These are phyloP conservation scores for Alouatta palliata DNA, from an alignment of 2,113 vertebrate species.

Conservation along the genomic window DNA sequence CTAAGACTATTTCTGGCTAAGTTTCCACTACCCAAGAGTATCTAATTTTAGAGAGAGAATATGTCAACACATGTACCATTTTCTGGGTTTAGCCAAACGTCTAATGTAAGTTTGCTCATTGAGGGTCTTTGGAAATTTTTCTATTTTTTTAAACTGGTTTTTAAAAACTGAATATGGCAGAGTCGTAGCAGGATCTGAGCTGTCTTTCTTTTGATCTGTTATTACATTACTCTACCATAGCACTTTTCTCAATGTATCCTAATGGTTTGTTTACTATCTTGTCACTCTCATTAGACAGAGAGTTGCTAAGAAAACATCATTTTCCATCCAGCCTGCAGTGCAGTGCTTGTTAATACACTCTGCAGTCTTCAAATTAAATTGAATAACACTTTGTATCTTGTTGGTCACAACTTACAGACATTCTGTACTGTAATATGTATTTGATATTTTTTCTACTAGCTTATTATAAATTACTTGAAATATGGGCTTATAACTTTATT, in stretches of 20 bases:
- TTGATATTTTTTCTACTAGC: not conserved
- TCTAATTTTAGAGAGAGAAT: not conserved
- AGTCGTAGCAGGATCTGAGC: not conserved
- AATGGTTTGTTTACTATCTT: slow-evolving; percentile 46
- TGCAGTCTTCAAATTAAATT: slow-evolving; percentile 29
- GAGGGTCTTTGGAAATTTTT: not conserved
- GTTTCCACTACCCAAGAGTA: not conserved
- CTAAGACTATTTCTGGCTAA: not conserved
- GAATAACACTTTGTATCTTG: not conserved
- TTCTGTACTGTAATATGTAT: not conserved
- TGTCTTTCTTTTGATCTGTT: not conserved
- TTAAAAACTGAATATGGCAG: not conserved
- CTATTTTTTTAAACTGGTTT: not conserved
- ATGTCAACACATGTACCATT: not conserved
- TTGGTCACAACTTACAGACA: not conserved
- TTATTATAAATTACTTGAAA: not conserved
- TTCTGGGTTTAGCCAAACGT: not conserved
- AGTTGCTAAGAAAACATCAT: slow-evolving; percentile 35
- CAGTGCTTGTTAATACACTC: not conserved
- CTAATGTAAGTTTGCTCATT: not conserved
- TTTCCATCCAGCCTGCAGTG: not conserved
- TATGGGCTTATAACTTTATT: not conserved
- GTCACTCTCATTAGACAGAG: slow-evolving; percentile 29
- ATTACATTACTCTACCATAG: not conserved
- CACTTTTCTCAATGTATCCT: not conserved